Conservation (phyloP, 1,140 invertebrate genomes). For the Cherax quadricarinatus region DNA sequence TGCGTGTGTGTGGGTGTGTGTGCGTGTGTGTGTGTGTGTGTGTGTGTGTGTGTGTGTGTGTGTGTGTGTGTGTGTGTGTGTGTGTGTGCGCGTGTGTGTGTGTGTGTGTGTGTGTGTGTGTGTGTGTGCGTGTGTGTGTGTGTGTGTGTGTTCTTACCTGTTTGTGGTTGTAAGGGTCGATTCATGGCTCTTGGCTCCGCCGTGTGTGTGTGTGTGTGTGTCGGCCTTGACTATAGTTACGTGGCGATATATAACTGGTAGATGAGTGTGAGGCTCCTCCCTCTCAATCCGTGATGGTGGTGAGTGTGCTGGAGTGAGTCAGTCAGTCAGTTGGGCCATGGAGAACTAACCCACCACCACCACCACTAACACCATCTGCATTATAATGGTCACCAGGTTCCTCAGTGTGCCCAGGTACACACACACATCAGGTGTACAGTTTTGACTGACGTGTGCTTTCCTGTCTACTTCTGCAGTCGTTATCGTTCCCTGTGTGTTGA, state of each 20-base stretch:
- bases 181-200: neutral
- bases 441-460: neutral
- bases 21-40: no score
- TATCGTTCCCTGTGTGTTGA: neutral
- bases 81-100: no score
- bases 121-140: no score
- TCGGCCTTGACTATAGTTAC: neutral
- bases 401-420: neutral
- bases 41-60: no score
- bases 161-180: neutral
- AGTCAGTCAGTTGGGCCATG: neutral
- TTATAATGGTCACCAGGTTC: neutral
- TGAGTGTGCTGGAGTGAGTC: neutral
- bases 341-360: neutral
- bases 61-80: no score
- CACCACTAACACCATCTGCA: neutral
- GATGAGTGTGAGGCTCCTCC: neutral
- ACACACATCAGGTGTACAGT: no score
- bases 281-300: neutral
- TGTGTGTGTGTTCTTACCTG: neutral
- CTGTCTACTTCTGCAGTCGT: neutral
- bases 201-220: slow-evolving; percentile 19
- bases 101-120: no score
- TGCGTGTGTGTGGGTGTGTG: no score
- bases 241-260: neutral